Conservation (phyloP, 2,888 invertebrate species). For the Leucophenga montana region DNA sequence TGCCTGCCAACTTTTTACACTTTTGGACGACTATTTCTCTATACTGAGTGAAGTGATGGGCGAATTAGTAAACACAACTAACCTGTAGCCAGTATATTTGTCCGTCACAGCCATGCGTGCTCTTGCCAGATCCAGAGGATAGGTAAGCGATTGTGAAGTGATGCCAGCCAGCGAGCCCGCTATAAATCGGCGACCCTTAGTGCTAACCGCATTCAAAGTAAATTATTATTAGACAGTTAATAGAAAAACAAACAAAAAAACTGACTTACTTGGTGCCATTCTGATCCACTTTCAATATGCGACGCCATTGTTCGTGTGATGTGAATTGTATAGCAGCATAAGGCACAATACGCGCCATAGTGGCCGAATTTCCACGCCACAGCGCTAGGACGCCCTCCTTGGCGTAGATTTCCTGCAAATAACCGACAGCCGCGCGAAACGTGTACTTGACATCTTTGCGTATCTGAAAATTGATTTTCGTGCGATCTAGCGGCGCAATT, state of each 20-base stretch:
- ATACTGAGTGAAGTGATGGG: too few relatives aligned
- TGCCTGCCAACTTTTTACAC: background rate
- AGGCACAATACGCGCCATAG: conserved; percentile 96
- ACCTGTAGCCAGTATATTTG: conserved; percentile 81
- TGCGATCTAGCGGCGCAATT: conserved; percentile 97
- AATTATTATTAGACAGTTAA: background rate
- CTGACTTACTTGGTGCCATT: conserved; percentile 74
- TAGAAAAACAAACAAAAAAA: background rate
- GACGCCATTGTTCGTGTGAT: conserved; percentile 97
- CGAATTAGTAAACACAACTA: conserved; percentile 31
- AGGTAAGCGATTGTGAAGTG: conserved; percentile 94
- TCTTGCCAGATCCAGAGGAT: conserved; percentile 96
- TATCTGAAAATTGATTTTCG: conserved; percentile 98
- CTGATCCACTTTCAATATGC: conserved; percentile 82
- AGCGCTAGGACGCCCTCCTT: conserved; percentile 87
- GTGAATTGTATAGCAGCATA: conserved; percentile 99
- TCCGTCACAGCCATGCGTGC: conserved; percentile 97
- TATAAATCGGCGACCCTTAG: conserved; percentile 76
- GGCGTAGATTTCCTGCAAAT: conserved; percentile 80
- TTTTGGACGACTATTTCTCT: too few relatives aligned
- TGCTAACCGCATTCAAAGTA: conserved; percentile 53
- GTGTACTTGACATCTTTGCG: conserved; percentile 82
- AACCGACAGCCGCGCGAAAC: conserved; percentile 80
- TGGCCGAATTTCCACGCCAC: conserved; percentile 99
- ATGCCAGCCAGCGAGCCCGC: conserved; percentile 97